phyloP scores from a whole-genome alignment of 2,888 invertebrate genomes.

The Diaphora mendica region DNA sequence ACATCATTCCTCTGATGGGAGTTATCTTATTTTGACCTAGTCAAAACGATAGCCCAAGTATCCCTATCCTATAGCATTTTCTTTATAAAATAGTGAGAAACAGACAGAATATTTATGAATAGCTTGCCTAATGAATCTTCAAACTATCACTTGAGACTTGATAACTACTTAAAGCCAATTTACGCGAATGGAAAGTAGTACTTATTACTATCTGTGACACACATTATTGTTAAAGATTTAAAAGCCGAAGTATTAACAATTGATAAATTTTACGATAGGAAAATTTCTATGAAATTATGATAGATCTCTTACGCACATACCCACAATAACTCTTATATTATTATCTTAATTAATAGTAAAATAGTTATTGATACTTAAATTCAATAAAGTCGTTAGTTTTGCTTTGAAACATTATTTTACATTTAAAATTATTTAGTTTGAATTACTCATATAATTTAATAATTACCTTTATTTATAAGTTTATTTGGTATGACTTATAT shows the following conservation, averaged over 20 bases:
- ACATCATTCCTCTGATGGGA: not conserved
- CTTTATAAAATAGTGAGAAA: not conserved
- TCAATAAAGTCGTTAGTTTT: slow-evolving; percentile 30
- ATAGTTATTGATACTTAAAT: slow-evolving; percentile 31
- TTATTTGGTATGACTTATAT: slow-evolving; percentile 4
- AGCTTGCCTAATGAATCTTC: not conserved
- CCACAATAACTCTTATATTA: not conserved
- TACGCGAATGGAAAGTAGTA: not conserved
- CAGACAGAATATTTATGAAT: not conserved
- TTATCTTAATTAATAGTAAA: not conserved
- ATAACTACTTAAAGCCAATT: not conserved
- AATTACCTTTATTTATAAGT: slow-evolving; percentile 5
- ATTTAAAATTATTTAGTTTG: slow-evolving; percentile 16
- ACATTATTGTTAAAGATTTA: slow-evolving; percentile 8
- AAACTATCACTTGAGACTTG: not conserved
- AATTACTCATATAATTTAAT: slow-evolving; percentile 5
- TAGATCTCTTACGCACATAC: not conserved
- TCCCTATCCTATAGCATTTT: not conserved
- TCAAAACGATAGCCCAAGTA: not conserved
- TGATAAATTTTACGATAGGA: slow-evolving; percentile 25
- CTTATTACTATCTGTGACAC: slow-evolving; percentile 20
- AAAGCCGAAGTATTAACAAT: slow-evolving; percentile 19
- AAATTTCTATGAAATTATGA: slow-evolving; percentile 10
- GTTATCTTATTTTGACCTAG: not conserved
- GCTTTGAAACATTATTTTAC: slow-evolving; percentile 23